These are phyloP conservation scores for Alcedo quadribrachys DNA, from an alignment of 2,797 vertebrate species.

Conservation along the genomic window DNA sequence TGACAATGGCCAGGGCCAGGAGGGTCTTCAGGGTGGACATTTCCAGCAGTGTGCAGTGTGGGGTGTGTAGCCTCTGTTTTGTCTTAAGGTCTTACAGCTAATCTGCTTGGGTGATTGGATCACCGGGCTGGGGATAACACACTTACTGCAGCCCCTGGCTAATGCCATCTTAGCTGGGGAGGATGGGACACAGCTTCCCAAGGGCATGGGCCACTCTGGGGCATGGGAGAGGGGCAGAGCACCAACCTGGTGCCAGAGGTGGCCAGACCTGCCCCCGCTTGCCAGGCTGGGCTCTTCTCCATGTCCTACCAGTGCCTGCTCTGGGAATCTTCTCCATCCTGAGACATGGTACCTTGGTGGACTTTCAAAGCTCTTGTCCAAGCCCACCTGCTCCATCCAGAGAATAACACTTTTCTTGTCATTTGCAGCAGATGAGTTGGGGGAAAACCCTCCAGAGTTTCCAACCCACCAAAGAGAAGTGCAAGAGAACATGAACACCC, in stretches of 20 bases:
- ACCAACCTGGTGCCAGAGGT: accelerated
- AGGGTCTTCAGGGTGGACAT: slow-evolving; percentile 74
- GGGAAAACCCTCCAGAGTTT: not conserved
- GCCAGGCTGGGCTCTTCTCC: not conserved
- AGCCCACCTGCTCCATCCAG: not conserved
- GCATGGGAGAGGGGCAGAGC: accelerated
- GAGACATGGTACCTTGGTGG: accelerated
- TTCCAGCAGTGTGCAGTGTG: not conserved
- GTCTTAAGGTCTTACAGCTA: slow-evolving; percentile 79
- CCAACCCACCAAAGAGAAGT: not conserved
- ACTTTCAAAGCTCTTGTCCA: not conserved
- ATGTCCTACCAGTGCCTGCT: accelerated
- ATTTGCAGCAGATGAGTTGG: accelerated
- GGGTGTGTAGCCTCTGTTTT: not conserved
- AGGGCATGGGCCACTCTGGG: not conserved
- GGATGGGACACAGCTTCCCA: not conserved
- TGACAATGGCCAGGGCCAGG: slow-evolving; percentile 72
- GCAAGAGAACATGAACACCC: not conserved
- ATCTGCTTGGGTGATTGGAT: slow-evolving; percentile 78
- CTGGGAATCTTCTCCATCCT: not conserved
- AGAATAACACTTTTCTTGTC: not conserved
- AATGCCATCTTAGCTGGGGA: slow-evolving; percentile 43
- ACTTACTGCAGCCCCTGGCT: slow-evolving; percentile 39
- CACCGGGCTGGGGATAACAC: slow-evolving; percentile 72
- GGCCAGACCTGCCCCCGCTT: accelerated